phyloP scores from a whole-genome alignment of 2,888 invertebrate genomes.

The Heliconius sara region DNA sequence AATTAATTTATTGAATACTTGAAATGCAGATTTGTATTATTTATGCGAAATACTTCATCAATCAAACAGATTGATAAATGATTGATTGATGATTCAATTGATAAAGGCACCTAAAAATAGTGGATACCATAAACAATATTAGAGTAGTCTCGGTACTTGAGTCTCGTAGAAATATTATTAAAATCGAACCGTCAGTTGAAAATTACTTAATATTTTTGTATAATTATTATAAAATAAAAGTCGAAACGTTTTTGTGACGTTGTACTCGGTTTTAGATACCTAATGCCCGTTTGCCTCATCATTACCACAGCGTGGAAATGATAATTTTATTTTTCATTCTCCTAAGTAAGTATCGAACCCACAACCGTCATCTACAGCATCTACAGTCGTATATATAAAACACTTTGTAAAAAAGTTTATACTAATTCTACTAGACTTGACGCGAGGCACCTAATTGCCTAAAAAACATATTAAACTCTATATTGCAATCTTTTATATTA shows the following conservation, averaged over 20 bases:
- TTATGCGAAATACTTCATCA: conserved; percentile 42
- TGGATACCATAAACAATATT: conserved; percentile 31
- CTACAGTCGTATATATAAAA: too few relatives aligned
- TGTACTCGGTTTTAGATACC: not conserved
- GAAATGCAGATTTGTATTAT: conserved; percentile 37
- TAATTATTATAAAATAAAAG: not conserved
- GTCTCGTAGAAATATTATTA: conserved; percentile 1
- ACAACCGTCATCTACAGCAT: too few relatives aligned
- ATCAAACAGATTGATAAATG: conserved; percentile 42
- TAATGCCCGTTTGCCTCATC: not conserved
- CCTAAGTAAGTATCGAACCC: too few relatives aligned
- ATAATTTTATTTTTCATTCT: too few relatives aligned
- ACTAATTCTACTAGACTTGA: too few relatives aligned
- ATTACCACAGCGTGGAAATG: too few relatives aligned
- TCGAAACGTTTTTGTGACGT: not conserved
- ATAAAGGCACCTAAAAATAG: conserved; percentile 38
- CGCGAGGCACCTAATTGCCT: too few relatives aligned
- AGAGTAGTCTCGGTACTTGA: conserved; percentile 31
- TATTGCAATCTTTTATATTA: too few relatives aligned
- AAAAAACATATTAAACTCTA: too few relatives aligned
- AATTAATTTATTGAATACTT: conserved; percentile 40
- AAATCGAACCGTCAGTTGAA: not conserved
- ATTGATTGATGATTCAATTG: conserved; percentile 38
- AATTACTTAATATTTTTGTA: not conserved
- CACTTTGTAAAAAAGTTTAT: too few relatives aligned